phyloP scores from a whole-genome alignment of 2,113 vertebrate species.

The Struthio camelus region DNA sequence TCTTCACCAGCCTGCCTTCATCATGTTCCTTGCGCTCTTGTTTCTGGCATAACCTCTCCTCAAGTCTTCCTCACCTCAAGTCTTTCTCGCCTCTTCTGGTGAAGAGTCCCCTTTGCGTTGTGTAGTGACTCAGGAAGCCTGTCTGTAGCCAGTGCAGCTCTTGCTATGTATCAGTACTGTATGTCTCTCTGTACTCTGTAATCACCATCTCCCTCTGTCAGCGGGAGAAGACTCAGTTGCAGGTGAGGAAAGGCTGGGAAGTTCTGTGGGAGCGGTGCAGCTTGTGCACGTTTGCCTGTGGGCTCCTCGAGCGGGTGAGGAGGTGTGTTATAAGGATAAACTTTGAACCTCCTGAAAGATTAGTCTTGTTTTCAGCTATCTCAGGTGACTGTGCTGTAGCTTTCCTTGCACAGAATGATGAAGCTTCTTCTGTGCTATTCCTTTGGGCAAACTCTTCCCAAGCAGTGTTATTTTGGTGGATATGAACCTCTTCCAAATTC shows the following conservation, averaged over 20 bases:
- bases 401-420: neutral
- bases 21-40: neutral
- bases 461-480: neutral
- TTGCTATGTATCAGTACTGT: fast-evolving
- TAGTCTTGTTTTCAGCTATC: neutral
- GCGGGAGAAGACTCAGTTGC: neutral
- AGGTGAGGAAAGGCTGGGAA: neutral
- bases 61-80: too few species aligned
- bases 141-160: neutral
- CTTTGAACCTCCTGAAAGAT: neutral
- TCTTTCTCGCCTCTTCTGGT: neutral
- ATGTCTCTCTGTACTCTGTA: neutral
- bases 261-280: neutral
- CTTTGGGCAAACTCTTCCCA: neutral
- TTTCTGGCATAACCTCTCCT: neutral
- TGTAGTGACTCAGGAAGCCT: neutral
- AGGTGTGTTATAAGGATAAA: neutral
- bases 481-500: neutral
- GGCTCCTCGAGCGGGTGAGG: neutral
- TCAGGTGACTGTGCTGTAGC: neutral
- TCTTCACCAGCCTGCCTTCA: neutral
- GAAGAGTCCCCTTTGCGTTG: neutral
- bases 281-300: neutral
- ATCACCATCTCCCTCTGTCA: neutral
- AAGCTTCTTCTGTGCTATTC: neutral